Base-by-base conservation (phyloP, 2,113 vertebrate genomes). In the Hydropotes inermis region DNA sequence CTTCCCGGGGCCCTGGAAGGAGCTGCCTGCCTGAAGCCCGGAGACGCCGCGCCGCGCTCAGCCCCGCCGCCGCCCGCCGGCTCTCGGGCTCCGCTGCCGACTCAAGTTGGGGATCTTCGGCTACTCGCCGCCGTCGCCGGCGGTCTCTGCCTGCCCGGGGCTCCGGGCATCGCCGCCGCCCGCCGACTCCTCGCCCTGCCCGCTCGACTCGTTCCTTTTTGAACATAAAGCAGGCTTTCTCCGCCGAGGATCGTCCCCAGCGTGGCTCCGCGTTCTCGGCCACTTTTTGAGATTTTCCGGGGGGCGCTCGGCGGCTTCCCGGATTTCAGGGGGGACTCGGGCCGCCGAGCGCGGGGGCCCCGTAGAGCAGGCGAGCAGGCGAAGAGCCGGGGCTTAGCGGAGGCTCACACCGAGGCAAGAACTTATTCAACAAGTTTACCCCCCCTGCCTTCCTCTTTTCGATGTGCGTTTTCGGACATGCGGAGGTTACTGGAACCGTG, bases 401-500 rank as follows among this genome's bases (percentile, higher is more conserved):
- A 94, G 96, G 98, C 87, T 98, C 94, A 82, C 95, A 86, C 88
- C 96, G 97, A 98, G 97, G 97, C 96, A 79, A 98, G 98, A 99
- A 99, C 98, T 99, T 98, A 99, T 98, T 99, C 98, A 98, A 98
- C 99, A 99, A 99, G 97, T 99, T 98, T 97, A 96, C 91, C 98
- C 96, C 79, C 78, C 96, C 99, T 98, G 98, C 98, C 94, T 96
- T 94, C 98, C 95, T 97, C 98, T 98, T 99, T 99, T 99, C 99
- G 99, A 99, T 99, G 99, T 99, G 99, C 99, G 98, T 98, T 98
- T 99, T 98, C 98, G 99, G 98, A 99, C 99, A 99, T 99, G 99
- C 99, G 99, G 99, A 99, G 99, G 99, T 99, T 99, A 99, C 99
- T 99, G 99, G 99, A 99, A 99, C 99, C 99, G 99, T 99, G 99